These are phyloP conservation scores for Parapristionchus giblindavisi DNA, from an alignment of 2,888 invertebrate species.

Conservation along the genomic window DNA sequence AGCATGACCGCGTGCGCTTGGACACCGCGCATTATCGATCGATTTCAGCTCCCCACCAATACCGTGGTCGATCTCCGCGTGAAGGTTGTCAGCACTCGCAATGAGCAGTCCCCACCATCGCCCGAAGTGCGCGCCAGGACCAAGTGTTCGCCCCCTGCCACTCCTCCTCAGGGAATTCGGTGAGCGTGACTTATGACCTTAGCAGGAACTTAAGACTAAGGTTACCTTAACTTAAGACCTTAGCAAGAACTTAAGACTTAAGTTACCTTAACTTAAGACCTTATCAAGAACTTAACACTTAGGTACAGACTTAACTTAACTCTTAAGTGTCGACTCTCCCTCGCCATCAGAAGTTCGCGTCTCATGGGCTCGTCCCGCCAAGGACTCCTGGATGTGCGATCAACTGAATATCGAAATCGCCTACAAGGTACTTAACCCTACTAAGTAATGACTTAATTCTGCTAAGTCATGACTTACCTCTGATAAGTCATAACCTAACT, in stretches of 20 bases:
- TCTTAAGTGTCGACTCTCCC: constrained; percentile 60
- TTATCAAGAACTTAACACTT: background rate
- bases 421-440: constrained; percentile 48
- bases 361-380: constrained; percentile 65
- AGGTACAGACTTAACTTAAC: constrained; percentile 43
- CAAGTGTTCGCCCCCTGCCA: constrained; percentile 66
- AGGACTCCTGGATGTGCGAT: constrained; percentile 69
- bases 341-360: constrained; percentile 66
- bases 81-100: constrained; percentile 59
- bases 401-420: constrained; percentile 68
- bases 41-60: constrained; percentile 65
- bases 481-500: no score
- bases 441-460: background rate
- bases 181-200: background rate
- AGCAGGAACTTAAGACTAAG: background rate
- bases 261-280: background rate
- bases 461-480: no score
- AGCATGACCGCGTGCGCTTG: background rate
- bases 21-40: no score
- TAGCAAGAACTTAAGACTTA: background rate
- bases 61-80: constrained; percentile 67
- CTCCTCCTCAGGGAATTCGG: constrained; percentile 63
- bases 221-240: background rate
- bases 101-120: constrained; percentile 65
- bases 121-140: constrained; percentile 68